These are phyloP conservation scores for Smithornis capensis DNA, from an alignment of 2,113 vertebrate species.

Conservation along the genomic window DNA sequence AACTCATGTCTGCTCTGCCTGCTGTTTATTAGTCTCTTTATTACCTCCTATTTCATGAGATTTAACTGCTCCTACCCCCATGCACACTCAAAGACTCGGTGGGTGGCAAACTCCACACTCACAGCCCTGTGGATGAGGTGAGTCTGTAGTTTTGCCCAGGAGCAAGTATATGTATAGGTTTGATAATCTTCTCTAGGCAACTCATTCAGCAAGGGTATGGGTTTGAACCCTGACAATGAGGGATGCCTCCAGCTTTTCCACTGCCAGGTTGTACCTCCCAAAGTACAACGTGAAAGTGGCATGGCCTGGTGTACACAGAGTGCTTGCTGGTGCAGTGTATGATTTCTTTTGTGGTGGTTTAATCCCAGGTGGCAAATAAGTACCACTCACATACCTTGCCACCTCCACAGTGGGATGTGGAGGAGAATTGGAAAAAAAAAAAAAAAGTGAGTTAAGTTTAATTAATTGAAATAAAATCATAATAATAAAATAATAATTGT, in stretches of 20 bases:
- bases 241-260: background rate
- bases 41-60: background rate
- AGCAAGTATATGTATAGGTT: accelerated
- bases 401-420: background rate
- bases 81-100: background rate
- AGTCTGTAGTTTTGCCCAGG: background rate
- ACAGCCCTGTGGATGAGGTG: accelerated
- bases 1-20: background rate
- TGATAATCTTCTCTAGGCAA: background rate
- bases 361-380: background rate
- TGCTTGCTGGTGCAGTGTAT: background rate
- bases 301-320: background rate
- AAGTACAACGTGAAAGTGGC: background rate
- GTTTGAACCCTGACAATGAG: background rate
- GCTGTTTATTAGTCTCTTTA: background rate
- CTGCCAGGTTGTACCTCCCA: background rate
- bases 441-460: background rate
- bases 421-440: background rate
- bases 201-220: background rate
- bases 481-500: background rate
- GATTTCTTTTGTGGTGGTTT: background rate
- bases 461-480: background rate
- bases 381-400: background rate
- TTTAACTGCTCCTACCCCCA: background rate
- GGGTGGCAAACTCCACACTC: background rate